phyloP scores from a whole-genome alignment of 1,140 invertebrate species.

The Polypedilum vanderplanki region DNA sequence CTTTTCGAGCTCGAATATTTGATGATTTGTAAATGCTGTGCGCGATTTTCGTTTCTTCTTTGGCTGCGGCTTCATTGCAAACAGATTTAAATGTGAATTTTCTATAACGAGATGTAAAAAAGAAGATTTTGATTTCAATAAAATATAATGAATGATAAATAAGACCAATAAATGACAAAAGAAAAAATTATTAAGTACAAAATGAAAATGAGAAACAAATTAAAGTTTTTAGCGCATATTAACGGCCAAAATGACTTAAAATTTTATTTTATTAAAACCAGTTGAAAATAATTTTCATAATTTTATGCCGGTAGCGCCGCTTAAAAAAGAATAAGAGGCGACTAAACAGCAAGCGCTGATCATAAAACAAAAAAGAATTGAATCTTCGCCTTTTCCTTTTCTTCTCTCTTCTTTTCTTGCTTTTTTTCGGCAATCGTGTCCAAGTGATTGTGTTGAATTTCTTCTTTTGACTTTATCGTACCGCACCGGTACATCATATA shows the following conservation, averaged over 20 bases:
- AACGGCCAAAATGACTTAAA: neutral
- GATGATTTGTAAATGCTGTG: constrained; percentile 97
- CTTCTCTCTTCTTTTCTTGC: neutral
- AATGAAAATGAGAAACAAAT: no score
- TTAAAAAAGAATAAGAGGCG: constrained; percentile 40
- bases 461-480: neutral
- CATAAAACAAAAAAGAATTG: constrained; percentile 16
- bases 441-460: neutral
- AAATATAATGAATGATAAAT: no score
- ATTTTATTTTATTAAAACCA: neutral
- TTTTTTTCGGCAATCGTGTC: constrained; percentile 21
- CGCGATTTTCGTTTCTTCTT: constrained; percentile 98
- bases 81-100: constrained; percentile 65
- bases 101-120: constrained; percentile 35
- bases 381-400: no score
- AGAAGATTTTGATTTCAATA: neutral
- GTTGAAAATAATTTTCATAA: constrained; percentile 25
- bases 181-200: no score
- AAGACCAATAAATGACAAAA: no score
- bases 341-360: constrained; percentile 30
- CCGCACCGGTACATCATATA: neutral
- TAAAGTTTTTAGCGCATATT: no score
- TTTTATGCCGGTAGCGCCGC: constrained; percentile 47
- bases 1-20: constrained; percentile 97
- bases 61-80: constrained; percentile 85